Conservation (phyloP, 2,797 vertebrate genomes). For the Melanotaenia nigrans region DNA sequence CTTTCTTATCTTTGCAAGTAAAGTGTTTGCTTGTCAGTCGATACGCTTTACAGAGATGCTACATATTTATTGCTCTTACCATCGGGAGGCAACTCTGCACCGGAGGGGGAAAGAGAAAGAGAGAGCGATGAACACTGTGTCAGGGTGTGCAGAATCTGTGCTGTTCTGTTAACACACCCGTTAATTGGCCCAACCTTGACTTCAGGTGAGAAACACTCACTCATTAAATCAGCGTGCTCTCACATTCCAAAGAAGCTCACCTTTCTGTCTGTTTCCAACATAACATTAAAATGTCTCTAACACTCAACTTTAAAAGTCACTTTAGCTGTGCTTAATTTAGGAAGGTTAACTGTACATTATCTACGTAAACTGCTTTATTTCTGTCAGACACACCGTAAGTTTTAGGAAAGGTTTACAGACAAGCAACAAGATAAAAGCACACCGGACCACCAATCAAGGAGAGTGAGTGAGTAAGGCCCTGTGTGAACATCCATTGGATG, state of each 20-base stretch:
- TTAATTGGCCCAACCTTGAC: slow-evolving; percentile 61
- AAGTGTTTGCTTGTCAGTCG: slow-evolving; percentile 75
- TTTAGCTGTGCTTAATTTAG: slow-evolving; percentile 14
- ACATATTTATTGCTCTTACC: slow-evolving; percentile 79
- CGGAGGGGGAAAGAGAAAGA: slow-evolving; percentile 24
- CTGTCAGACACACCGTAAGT: slow-evolving; percentile 24
- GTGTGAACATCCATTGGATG: slow-evolving; percentile 59
- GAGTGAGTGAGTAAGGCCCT: slow-evolving; percentile 40
- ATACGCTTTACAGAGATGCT: slow-evolving; percentile 62
- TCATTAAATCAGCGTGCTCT: slow-evolving; percentile 48
- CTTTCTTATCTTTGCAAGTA: slow-evolving; percentile 40
- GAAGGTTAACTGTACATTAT: slow-evolving; percentile 13
- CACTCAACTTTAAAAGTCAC: slow-evolving; percentile 21
- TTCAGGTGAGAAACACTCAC: slow-evolving; percentile 59
- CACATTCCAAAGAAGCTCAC: slow-evolving; percentile 46
- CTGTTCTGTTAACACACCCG: slow-evolving; percentile 50
- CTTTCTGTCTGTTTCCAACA: slow-evolving; percentile 18
- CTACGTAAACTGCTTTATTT: slow-evolving; percentile 16
- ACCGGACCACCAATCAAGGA: slow-evolving; percentile 31
- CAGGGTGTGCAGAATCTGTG: slow-evolving; percentile 58
- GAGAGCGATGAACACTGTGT: slow-evolving; percentile 49
- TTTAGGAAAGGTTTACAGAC: slow-evolving; percentile 40
- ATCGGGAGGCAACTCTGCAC: slow-evolving; percentile 81
- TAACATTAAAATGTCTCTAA: slow-evolving; percentile 41
- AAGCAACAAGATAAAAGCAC: slow-evolving; percentile 39